Evolutionary conservation across 2,888 invertebrate species (phyloP).

Genomic region (Limnephilus lunatus): DNA sequence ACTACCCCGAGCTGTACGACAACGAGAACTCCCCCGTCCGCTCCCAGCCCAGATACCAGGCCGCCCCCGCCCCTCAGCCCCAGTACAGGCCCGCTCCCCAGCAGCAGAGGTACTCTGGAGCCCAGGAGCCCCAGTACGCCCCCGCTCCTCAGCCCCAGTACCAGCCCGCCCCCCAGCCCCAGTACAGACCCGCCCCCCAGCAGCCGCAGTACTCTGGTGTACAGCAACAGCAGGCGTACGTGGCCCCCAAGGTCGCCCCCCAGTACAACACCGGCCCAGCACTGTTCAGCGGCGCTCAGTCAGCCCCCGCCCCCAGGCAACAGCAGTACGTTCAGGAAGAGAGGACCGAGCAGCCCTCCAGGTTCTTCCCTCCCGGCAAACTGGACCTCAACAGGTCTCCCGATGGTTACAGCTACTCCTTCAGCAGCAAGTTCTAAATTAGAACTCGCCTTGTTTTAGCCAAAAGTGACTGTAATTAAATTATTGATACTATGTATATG

Average conservation of each 20-base stretch:
- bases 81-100: constrained; percentile 69
- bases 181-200: constrained; percentile 68
- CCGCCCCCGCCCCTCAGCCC: constrained; percentile 69
- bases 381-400: constrained; percentile 91
- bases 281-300: constrained; percentile 72
- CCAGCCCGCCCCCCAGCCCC: constrained; percentile 69
- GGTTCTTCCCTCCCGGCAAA: constrained; percentile 91
- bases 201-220: constrained; percentile 73
- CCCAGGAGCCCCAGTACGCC: constrained; percentile 68
- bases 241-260: constrained; percentile 70
- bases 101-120: constrained; percentile 67
- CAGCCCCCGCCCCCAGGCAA: constrained; percentile 69
- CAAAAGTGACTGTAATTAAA: constrained; percentile 63
- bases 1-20: constrained; percentile 77
- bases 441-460: constrained; percentile 42
- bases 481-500: constrained; percentile 56
- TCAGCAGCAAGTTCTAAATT: constrained; percentile 77
- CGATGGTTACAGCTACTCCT: constrained; percentile 91
- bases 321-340: constrained; percentile 78
- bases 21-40: constrained; percentile 71
- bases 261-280: constrained; percentile 69
- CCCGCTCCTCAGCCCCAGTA: constrained; percentile 70
- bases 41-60: constrained; percentile 67
- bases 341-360: constrained; percentile 84
- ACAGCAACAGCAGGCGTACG: constrained; percentile 70